Evolutionary conservation across 2,888 invertebrate species (phyloP).

Genomic region (Drosophila fungiperda): DNA sequence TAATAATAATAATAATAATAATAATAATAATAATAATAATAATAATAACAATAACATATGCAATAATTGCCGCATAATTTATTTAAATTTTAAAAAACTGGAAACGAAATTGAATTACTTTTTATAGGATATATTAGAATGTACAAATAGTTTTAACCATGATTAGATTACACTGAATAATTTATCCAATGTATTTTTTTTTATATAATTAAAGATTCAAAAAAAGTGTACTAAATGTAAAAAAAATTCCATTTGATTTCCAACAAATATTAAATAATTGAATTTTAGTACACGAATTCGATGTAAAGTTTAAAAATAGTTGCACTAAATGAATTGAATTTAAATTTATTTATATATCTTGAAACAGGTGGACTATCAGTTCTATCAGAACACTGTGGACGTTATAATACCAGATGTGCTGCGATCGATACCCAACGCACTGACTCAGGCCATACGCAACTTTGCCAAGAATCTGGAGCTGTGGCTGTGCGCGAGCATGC

Average conservation of each 20-base stretch:
- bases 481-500: slow-evolving; percentile 94
- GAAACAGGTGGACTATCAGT: slow-evolving; percentile 91
- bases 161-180: not conserved
- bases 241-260: not conserved
- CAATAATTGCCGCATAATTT: not conserved
- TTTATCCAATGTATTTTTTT: not conserved
- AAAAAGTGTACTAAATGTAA: not conserved
- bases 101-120: not conserved
- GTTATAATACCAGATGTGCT: slow-evolving; percentile 98
- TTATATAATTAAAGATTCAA: not conserved
- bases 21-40: too few species aligned
- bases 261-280: not conserved
- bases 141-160: not conserved
- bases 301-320: not conserved
- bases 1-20: too few species aligned
- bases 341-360: not conserved
- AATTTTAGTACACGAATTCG: not conserved
- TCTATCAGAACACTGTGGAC: slow-evolving; percentile 98
- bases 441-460: slow-evolving; percentile 96
- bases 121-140: not conserved
- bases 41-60: not conserved
- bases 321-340: not conserved
- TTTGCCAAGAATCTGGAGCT: slow-evolving; percentile 96
- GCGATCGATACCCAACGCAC: slow-evolving; percentile 95
- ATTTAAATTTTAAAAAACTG: not conserved